Base-by-base conservation (phyloP, 2,888 invertebrate species). In the Tipula lateralis region DNA sequence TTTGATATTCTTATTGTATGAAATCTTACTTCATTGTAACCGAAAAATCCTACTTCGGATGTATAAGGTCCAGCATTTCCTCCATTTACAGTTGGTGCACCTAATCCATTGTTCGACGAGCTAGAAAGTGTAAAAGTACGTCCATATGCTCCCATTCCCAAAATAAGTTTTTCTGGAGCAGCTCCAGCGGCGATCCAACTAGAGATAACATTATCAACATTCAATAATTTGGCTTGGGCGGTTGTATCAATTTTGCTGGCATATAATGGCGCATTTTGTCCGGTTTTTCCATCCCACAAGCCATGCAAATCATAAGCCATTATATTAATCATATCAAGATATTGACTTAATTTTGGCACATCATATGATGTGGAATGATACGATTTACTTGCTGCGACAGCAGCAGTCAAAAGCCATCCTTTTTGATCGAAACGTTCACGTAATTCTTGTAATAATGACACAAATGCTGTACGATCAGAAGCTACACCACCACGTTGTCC, bases 401-500 rank as follows among this genome's bases (percentile, higher is more conserved):
- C 92, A 16, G 91, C 91, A 1, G 92, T 90, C 50, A 92, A 86
- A 4, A 92, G 85, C 5, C 89, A 88, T 13, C 91, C 91, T n/a
- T 89, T 85, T 13, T 87, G 85, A 84, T 88, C 87, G 85, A 91
- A 90, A 36, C 88, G 89, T 66, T 86, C 87, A 66, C 88, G 87
- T 36, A 91, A 86, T 86, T 91, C 91, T 85, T 87, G 86, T 16
- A 91, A 85, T 13, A 91, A 87, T 4, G 85, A 66, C 7, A 88
- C 87, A 85, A 89, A 91, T 9, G 50, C 36, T 4, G 80, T 93
- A 88, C 95, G 95, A 90, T 96, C 96, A 9, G 94, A 93, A 89
- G 93, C 95, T 84, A 92, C 93, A 32, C 96, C 96, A 5, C 95
- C 95, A 16, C 96, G 92, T 88, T 96, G 95, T 0, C 94, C 95